Evolutionary conservation across 1,140 invertebrate genomes (phyloP).

Genomic region (Drosophila bocqueti): DNA sequence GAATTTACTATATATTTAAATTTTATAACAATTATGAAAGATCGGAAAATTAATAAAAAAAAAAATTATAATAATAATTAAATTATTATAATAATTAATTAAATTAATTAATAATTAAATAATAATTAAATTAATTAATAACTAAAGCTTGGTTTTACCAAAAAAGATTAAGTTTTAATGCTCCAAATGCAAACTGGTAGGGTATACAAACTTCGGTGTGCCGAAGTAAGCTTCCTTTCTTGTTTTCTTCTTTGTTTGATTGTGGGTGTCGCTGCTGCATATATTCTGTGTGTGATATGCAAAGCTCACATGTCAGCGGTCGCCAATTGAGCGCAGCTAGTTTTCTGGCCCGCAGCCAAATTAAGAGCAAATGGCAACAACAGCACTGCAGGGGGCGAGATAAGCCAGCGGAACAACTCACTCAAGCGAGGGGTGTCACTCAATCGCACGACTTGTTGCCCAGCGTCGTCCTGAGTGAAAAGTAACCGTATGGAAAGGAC

Average conservation of each 20-base stretch:
- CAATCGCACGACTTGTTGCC: conserved; percentile 39
- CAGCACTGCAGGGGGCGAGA: neutral
- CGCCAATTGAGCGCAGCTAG: conserved; percentile 42
- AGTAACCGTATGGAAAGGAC: neutral
- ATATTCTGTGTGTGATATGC: conserved; percentile 37
- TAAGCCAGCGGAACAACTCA: conserved; percentile 13
- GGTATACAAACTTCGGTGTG: no score
- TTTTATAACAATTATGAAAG: no score
- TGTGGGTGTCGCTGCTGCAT: conserved; percentile 12
- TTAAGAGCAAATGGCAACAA: conserved; percentile 6
- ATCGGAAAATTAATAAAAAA: no score
- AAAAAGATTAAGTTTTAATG: no score
- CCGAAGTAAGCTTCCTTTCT: no score
- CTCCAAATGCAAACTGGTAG: no score
- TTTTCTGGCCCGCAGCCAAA: conserved; percentile 25
- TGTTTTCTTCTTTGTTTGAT: conserved; percentile 19
- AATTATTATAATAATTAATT: no score
- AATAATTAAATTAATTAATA: no score
- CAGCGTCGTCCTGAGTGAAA: conserved; percentile 9
- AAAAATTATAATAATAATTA: no score
- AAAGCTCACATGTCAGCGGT: conserved; percentile 45
- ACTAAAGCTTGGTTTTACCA: no score
- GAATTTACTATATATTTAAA: no score
- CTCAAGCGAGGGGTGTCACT: conserved; percentile 8
- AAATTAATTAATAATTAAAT: no score